Evolutionary conservation across 2,797 vertebrate genomes (phyloP).

Genomic region (Ctenochaetus hawaiiensis): DNA sequence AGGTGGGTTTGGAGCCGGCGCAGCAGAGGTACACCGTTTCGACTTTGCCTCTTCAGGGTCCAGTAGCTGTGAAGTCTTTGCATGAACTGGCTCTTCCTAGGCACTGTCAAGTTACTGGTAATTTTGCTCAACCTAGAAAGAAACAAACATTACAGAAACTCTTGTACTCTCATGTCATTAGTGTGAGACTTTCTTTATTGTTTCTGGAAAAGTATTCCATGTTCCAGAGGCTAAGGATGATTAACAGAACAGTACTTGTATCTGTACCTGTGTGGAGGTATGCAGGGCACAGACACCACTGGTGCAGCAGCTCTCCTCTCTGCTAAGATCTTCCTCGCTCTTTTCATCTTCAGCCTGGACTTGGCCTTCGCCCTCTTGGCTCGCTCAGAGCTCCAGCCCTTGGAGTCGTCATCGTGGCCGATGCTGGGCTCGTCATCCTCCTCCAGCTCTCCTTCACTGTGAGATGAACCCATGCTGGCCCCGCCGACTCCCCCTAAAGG

Average conservation of each 20-base stretch:
- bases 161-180: not conserved
- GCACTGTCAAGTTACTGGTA: constrained; percentile 95
- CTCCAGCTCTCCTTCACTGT: constrained; percentile 95
- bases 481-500: constrained; percentile 84
- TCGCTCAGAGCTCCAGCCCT: constrained; percentile 96
- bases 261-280: constrained; percentile 94
- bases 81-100: constrained; percentile 99
- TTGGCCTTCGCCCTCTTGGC: constrained; percentile 98
- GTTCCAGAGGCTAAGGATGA: not conserved
- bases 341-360: constrained; percentile 98
- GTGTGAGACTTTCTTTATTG: not conserved
- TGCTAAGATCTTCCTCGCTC: constrained; percentile 96
- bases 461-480: constrained; percentile 87
- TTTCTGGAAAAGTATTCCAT: not conserved
- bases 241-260: not conserved
- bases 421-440: constrained; percentile 95
- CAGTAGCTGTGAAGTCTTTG: constrained; percentile 99
- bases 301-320: constrained; percentile 97
- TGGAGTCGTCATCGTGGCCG: constrained; percentile 94
- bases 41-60: constrained; percentile 98
- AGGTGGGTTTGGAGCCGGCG: constrained; percentile 97
- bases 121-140: constrained; percentile 95
- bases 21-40: constrained; percentile 96
- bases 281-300: constrained; percentile 97
- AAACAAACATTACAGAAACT: constrained; percentile 15